Percentiles rank a stretch among this genome's conserved stretches.
Conservation (phyloP, 2,797 vertebrate genomes). For the Danionella dracula region DNA sequence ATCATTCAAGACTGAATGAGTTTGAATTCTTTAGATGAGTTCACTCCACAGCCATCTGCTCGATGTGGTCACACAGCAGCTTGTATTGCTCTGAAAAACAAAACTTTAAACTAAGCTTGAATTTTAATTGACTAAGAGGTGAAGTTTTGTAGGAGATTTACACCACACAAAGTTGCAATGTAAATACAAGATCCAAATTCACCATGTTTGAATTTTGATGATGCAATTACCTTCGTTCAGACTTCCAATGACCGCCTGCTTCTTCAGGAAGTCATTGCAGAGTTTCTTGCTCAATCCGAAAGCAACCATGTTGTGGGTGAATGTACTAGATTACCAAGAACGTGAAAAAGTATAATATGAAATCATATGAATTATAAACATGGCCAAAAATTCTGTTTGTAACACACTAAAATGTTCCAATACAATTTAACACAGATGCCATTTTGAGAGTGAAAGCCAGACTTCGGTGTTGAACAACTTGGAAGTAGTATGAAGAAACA, state of each 20-base stretch:
- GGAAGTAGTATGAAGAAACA: too few relatives aligned
- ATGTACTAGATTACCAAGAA: slow-evolving; percentile 74
- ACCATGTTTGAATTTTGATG: not conserved
- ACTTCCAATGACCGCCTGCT: slow-evolving; percentile 92
- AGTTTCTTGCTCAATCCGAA: slow-evolving; percentile 92
- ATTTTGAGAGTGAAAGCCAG: too few relatives aligned
- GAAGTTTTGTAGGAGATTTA: fast-evolving
- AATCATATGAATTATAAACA: too few relatives aligned
- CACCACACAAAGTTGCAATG: too few relatives aligned
- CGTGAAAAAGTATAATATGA: too few relatives aligned
- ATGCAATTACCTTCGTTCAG: slow-evolving; percentile 81
- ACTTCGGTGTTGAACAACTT: too few relatives aligned
- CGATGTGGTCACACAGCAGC: slow-evolving; percentile 90
- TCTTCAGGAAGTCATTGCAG: slow-evolving; percentile 93
- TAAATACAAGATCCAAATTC: not conserved
- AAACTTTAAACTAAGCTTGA: too few relatives aligned
- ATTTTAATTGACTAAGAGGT: not conserved
- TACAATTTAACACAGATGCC: too few relatives aligned
- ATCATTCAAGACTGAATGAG: slow-evolving; percentile 5
- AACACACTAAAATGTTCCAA: too few relatives aligned
- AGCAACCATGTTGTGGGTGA: slow-evolving; percentile 96
- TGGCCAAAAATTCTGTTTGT: too few relatives aligned
- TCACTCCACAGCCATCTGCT: slow-evolving; percentile 87
- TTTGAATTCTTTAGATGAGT: not conserved
- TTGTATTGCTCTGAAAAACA: slow-evolving; percentile 85